Percentiles rank a stretch among this genome's conserved stretches.
Conservation (phyloP, 2,797 vertebrate species). For the Poeciliopsis gracilis region DNA sequence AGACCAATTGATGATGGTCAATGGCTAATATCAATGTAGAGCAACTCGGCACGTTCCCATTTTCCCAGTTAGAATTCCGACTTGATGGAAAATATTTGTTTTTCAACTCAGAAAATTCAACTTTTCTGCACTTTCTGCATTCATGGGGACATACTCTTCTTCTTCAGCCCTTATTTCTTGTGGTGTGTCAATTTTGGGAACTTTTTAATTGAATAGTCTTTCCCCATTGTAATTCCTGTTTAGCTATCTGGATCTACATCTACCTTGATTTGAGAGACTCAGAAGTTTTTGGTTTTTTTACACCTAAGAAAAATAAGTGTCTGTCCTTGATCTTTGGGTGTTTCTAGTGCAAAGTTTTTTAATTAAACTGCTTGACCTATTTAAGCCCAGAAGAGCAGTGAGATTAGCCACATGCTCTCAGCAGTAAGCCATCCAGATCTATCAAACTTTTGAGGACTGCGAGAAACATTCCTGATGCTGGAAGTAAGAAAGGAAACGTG, state of each 20-base stretch:
- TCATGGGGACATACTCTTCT: background rate
- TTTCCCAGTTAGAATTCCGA: background rate
- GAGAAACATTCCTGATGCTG: constrained; percentile 32
- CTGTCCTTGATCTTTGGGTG: background rate
- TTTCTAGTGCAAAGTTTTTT: background rate
- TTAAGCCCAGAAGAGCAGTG: background rate
- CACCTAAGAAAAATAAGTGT: background rate
- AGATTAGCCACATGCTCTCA: background rate
- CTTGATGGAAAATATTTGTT: background rate
- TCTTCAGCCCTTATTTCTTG: background rate
- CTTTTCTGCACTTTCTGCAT: background rate
- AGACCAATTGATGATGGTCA: no score
- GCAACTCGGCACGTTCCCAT: background rate
- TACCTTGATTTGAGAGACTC: background rate
- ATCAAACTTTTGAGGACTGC: constrained; percentile 31
- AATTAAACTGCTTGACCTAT: background rate
- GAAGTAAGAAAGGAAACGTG: constrained; percentile 40
- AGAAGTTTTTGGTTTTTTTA: background rate
- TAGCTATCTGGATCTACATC: background rate
- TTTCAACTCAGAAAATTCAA: background rate
- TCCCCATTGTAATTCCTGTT: background rate
- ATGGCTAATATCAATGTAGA: no score
- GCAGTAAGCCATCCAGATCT: constrained; percentile 25
- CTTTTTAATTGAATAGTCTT: background rate
- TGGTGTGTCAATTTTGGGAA: background rate